Conservation (phyloP, 1,140 invertebrate species). For the Aphidius gifuensis region DNA sequence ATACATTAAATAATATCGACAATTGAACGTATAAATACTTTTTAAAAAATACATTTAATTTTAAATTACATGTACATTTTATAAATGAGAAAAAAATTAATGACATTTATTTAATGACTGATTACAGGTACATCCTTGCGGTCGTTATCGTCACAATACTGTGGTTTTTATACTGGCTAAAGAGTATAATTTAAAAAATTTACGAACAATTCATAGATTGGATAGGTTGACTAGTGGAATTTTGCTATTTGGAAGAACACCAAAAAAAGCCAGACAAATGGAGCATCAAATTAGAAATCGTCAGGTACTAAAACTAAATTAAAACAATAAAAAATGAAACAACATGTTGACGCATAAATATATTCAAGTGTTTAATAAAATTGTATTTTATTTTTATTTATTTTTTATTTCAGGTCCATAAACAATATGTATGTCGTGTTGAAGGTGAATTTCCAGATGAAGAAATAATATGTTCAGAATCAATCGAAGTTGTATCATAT, state of each 20-base stretch:
- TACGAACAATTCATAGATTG: constrained; percentile 86
- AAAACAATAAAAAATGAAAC: not conserved
- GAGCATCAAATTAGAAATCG: constrained; percentile 90
- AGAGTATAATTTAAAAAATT: constrained; percentile 90
- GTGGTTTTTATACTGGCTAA: constrained; percentile 95
- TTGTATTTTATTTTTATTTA: not conserved
- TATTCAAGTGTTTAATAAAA: no score
- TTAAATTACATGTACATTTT: no score
- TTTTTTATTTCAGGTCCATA: constrained; percentile 68
- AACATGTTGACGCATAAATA: no score
- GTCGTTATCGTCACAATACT: constrained; percentile 93
- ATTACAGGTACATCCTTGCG: constrained; percentile 91
- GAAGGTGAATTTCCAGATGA: constrained; percentile 95
- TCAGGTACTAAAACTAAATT: constrained; percentile 42
- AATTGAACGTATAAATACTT: no score
- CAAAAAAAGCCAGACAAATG: constrained; percentile 87
- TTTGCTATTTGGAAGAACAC: constrained; percentile 88
- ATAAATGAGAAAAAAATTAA: not conserved
- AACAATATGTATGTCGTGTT: constrained; percentile 96
- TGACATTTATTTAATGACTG: constrained; percentile 20
- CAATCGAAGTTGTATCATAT: constrained; percentile 90
- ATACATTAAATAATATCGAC: no score
- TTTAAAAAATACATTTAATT: no score
- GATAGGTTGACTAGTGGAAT: constrained; percentile 94
- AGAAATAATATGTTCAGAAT: constrained; percentile 75